Base-by-base conservation (phyloP, 1,140 invertebrate genomes). In the Popillia japonica region DNA sequence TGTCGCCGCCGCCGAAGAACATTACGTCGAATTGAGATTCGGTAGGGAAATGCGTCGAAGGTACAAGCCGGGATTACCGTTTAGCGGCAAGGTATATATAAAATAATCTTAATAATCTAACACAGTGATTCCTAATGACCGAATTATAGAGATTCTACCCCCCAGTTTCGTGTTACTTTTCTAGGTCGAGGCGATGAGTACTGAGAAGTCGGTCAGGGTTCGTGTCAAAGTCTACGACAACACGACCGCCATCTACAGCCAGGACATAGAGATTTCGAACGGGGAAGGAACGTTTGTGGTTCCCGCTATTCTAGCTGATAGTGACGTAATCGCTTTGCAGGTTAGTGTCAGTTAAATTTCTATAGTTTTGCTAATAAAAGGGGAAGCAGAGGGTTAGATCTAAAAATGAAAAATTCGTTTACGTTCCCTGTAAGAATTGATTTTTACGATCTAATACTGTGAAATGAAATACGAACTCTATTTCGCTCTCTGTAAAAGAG, bases 111-210 rank as follows among this genome's bases (percentile, higher is more conserved):
- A n/a, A 48, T 14, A 48, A 14, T 48, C 44, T n/a, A 14, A 10
- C 44, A 10, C 3, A 48, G 11, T 14, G 11, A 14, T 48, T 48
- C 44, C 44, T 48, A 48, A 48, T 48, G 44, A 48, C 44, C 44
- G 44, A 48, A 48, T 48, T n/a, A 48, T 48, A 48, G 44, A 48
- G 11, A n/a, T 73, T 40, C 23, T 17, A 64, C 61, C 61, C 17
- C 20, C 8, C 8, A 44, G 10, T 78, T 79, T 79, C 75, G 42
- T 59, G 22, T 78, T 81, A 83, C 61, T 81, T 80, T 87, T 85
- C 3, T 84, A 92, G 91, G 90, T 92, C 0, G 90, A 92, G 88
- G 91, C 91, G 41, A 89, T 92, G 84, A 92, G 91, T 78, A 91
- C 91, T 0, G 91, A 92, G 82, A 90, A 90, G 82, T 87, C 87